Conservation (phyloP, 2,113 vertebrate species). For the human (Homo sapiens) region GRCh38 chr6:54267001-54267500, state of each 20-base stretch:
- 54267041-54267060: not conserved
- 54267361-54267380: not conserved
- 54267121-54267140: not conserved
- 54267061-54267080: not conserved
- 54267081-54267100: not conserved
- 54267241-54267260: not conserved
- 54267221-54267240: not conserved
- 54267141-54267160: not conserved
- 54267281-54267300: not conserved
- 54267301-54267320: not conserved
- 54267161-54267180: not conserved
- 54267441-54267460: not conserved
- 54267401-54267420: not conserved
- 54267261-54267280: not conserved
- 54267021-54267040: not conserved
- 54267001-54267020: too few species aligned
- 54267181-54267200: not conserved
- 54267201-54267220: not conserved
- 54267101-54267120: not conserved
- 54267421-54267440: not conserved
- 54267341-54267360: not conserved
- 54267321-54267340: not conserved
- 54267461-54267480: not conserved
- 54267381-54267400: not conserved
- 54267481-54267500: not conserved